phyloP scores from a whole-genome alignment of 2,888 invertebrate genomes.

The Dorcus hopei region DNA sequence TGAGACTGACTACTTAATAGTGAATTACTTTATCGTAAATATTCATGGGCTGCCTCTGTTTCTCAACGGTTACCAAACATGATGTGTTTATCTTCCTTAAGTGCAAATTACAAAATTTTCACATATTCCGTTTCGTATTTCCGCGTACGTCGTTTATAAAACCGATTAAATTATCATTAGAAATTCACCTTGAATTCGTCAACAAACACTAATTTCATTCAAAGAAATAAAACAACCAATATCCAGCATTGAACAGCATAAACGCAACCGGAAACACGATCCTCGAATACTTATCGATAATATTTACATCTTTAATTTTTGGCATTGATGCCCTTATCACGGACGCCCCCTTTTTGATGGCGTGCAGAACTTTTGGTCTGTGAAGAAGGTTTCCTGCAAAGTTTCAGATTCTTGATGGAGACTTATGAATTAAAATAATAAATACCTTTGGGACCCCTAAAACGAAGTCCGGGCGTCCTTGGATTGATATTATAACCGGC shows the following conservation, averaged over 20 bases:
- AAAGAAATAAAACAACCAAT: slow-evolving; percentile 91
- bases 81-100: no score
- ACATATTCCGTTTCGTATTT: no score
- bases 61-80: no score
- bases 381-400: slow-evolving; percentile 55
- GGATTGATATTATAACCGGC: slow-evolving; percentile 57
- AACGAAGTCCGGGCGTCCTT: slow-evolving; percentile 57
- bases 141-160: no score
- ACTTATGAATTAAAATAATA: not conserved
- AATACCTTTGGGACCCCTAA: slow-evolving; percentile 53
- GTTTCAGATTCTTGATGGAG: not conserved
- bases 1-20: no score
- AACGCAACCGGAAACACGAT: slow-evolving; percentile 95
- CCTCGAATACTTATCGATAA: slow-evolving; percentile 96
- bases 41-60: no score
- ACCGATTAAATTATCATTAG: no score
- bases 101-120: no score
- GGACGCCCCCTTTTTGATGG: slow-evolving; percentile 79
- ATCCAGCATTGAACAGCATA: slow-evolving; percentile 90
- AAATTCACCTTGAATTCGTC: no score
- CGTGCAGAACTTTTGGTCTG: slow-evolving; percentile 74
- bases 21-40: no score
- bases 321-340: slow-evolving; percentile 87
- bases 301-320: slow-evolving; percentile 95
- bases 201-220: slow-evolving; percentile 49